Evolutionary conservation across 1,140 invertebrate genomes (phyloP).

Genomic region (Pseudomyrmex gracilis): DNA sequence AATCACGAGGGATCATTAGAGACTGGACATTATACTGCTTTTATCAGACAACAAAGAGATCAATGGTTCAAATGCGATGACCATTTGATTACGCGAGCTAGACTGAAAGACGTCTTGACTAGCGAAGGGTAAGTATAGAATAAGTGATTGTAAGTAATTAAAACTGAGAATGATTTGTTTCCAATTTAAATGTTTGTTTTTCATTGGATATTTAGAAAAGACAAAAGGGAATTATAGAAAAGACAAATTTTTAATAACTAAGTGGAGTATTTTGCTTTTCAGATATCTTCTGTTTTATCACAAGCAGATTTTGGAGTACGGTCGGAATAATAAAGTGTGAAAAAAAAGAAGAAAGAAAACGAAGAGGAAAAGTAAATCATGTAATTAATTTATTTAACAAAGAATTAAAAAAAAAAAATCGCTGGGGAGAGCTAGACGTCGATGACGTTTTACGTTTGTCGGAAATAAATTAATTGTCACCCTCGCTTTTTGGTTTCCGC

Average conservation of each 20-base stretch:
- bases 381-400: conserved; percentile 75
- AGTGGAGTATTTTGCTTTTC: conserved; percentile 74
- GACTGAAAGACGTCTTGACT: conserved; percentile 94
- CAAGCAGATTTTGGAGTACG: conserved; percentile 95
- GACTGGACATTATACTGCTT: conserved; percentile 98
- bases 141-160: not conserved
- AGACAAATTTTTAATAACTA: not conserved
- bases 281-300: conserved; percentile 97
- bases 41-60: conserved; percentile 95
- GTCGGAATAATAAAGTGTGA: conserved; percentile 84
- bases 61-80: conserved; percentile 99
- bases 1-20: conserved; percentile 97
- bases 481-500: conserved; percentile 42
- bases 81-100: conserved; percentile 95
- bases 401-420: conserved; percentile 21
- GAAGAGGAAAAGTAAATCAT: conserved; percentile 56
- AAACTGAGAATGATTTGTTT: not conserved
- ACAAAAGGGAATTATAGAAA: conserved; percentile 6
- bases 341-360: conserved; percentile 15
- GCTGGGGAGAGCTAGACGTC: conserved; percentile 28
- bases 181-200: not conserved
- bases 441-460: conserved; percentile 23
- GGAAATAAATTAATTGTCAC: conserved; percentile 44
- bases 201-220: not conserved
- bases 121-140: conserved; percentile 94